Evolutionary conservation across 2,113 vertebrate species (phyloP).

Genomic region (Dolichotis patagonum): DNA sequence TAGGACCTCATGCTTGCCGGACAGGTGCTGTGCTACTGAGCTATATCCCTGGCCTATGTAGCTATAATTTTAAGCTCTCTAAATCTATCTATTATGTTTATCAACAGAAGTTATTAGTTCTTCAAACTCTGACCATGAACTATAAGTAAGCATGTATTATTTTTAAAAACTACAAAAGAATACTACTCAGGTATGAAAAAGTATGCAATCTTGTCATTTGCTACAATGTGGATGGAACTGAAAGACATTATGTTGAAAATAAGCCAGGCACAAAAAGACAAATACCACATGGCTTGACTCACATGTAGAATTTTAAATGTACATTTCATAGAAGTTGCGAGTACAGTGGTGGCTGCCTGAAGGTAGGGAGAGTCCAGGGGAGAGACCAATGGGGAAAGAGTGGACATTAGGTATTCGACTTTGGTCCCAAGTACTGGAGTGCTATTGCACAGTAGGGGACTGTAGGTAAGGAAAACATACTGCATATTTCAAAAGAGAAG

Average conservation of each 20-base stretch:
- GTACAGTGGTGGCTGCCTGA: background rate
- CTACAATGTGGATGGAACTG: background rate
- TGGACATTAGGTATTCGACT: too few species aligned
- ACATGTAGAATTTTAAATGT: background rate
- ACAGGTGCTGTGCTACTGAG: too few species aligned
- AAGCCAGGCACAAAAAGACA: background rate
- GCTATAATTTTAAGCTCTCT: conserved; percentile 15
- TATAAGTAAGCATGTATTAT: background rate
- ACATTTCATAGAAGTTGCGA: background rate
- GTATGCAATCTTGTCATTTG: background rate
- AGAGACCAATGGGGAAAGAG: background rate
- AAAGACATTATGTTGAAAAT: background rate
- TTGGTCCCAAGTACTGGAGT: too few species aligned
- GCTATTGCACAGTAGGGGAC: background rate
- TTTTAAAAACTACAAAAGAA: background rate
- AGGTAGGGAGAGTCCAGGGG: background rate
- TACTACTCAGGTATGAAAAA: background rate
- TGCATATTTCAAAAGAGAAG: background rate
- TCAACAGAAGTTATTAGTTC: background rate
- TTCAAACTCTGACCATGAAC: background rate
- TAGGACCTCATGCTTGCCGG: too few species aligned
- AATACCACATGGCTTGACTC: background rate
- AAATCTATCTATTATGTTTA: background rate
- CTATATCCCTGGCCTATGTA: background rate
- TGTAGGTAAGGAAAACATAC: background rate